Base-by-base conservation (phyloP, 2,888 invertebrate genomes). In the Dromius quadrimaculatus region DNA sequence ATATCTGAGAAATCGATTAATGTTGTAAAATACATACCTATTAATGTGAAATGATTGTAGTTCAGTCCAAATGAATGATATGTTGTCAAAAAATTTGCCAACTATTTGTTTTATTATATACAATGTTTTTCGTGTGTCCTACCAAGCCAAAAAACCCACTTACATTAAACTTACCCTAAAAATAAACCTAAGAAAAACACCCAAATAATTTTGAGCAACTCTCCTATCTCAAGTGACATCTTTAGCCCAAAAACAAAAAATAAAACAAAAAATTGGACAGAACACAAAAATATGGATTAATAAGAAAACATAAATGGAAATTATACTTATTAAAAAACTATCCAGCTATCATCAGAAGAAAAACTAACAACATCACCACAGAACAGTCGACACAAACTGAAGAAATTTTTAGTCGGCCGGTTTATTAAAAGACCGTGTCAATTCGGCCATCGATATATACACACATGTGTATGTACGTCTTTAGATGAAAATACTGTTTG, bases 131-230 rank as follows among this genome's bases (percentile, higher is more conserved):
- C 43, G 57, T 66, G 13, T n/a, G 8, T 32, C 13, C 34, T 41
- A 66, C 38, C 57, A 43, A 54, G 59, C 36, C 32, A 32, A 59
- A 59, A 57, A 34, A 20, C 59, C n/a, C 20, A 59, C 36, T 59
- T 36, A 59, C 4, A 6, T 32, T 32, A 13, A 59, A 68, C 68
- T 68, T 68, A 68, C 68, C 68, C 68, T 59, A 68, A 59, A 68
- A 59, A 32, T 59, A 68, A 59, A 57, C 41, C 45, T 59, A 68
- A 68, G 34, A 68, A 28, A 68, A 59, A 68, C 34, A 68, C 15
- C 68, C 68, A 68, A 68, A 68, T 68, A 57, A 68, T 68, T 59
- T 68, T 68, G 20, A 68, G 45, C 23, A 59, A 68, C 20, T 68
- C 68, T 50, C 20, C 13, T 28, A 68, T 11, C 8, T 38, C 36